Conservation (phyloP, 92 coral and sea anemone genomes). For the Epizoanthus stellaris region DNA sequence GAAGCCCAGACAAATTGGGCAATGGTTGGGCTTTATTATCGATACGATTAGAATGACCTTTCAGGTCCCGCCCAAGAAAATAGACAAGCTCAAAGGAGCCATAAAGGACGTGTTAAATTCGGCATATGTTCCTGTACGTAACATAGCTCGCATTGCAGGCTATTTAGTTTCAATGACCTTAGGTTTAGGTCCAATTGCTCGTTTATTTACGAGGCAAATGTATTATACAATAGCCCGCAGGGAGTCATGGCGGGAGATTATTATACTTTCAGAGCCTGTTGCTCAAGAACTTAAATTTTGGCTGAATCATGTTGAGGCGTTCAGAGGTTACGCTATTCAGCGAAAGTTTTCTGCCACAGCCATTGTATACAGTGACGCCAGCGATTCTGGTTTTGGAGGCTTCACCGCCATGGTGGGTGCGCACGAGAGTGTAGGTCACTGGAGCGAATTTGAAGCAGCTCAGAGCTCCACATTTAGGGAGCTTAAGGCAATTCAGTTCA, state of each 20-base stretch:
- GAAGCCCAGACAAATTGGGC: conserved; percentile 55
- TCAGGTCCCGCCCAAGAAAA: conserved; percentile 22
- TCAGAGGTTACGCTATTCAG: conserved; percentile 42
- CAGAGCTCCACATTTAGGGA: conserved; percentile 21
- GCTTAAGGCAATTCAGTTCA: background rate
- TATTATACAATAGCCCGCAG: conserved; percentile 24
- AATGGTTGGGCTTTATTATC: conserved; percentile 52
- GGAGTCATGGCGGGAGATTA: conserved; percentile 14
- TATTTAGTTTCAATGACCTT: conserved; percentile 38
- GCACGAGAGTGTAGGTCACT: conserved; percentile 4
- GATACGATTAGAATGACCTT: conserved; percentile 49
- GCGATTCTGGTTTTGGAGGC: conserved; percentile 38
- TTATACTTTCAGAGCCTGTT: conserved; percentile 16
- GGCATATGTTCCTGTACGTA: background rate
- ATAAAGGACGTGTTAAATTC: background rate
- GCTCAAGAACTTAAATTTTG: conserved; percentile 47
- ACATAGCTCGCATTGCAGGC: conserved; percentile 39
- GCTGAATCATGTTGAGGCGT: conserved; percentile 44
- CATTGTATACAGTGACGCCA: conserved; percentile 46
- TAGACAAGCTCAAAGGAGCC: conserved; percentile 30
- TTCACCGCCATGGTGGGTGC: conserved; percentile 19
- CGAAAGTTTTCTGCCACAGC: conserved; percentile 48
- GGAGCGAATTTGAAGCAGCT: conserved; percentile 6
- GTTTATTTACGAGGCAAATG: conserved; percentile 43
- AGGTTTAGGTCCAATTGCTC: conserved; percentile 37